phyloP scores from a whole-genome alignment of 2,113 vertebrate species.

The Notechis scutatus region DNA sequence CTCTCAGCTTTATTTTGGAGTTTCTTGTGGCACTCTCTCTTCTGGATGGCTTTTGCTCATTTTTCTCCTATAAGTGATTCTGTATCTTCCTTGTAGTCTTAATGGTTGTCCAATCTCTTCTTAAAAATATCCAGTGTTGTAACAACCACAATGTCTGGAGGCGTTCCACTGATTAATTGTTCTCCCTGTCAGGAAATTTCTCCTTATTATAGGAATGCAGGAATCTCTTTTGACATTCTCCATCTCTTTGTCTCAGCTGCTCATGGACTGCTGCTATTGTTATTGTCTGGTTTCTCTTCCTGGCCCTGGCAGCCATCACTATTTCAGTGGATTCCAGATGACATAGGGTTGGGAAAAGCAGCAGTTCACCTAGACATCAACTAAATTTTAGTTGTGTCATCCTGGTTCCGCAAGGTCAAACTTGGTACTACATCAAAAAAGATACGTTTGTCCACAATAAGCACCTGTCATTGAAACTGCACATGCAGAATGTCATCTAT shows the following conservation, averaged over 20 bases:
- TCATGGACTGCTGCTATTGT: not conserved
- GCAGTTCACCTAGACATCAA: not conserved
- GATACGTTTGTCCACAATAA: not conserved
- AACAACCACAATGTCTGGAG: not conserved
- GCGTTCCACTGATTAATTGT: not conserved
- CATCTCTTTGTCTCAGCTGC: not conserved
- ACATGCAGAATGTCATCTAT: slow-evolving; percentile 22
- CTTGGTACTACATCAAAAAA: not conserved
- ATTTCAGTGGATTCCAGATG: not conserved
- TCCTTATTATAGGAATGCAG: not conserved
- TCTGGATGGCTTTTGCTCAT: not conserved
- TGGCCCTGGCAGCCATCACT: not conserved
- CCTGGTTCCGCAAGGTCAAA: not conserved
- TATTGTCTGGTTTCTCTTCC: not conserved
- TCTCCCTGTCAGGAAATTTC: not conserved
- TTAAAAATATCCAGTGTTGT: not conserved
- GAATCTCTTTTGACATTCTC: not conserved
- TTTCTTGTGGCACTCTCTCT: not conserved
- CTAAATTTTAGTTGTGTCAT: not conserved
- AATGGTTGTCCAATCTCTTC: not conserved
- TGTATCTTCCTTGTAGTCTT: not conserved
- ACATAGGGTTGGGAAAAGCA: not conserved
- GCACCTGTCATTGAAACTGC: not conserved
- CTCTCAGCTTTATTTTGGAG: not conserved
- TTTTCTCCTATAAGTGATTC: not conserved